Conservation (phyloP, 2,888 invertebrate species). For the Sceliomorpha sp. region DNA sequence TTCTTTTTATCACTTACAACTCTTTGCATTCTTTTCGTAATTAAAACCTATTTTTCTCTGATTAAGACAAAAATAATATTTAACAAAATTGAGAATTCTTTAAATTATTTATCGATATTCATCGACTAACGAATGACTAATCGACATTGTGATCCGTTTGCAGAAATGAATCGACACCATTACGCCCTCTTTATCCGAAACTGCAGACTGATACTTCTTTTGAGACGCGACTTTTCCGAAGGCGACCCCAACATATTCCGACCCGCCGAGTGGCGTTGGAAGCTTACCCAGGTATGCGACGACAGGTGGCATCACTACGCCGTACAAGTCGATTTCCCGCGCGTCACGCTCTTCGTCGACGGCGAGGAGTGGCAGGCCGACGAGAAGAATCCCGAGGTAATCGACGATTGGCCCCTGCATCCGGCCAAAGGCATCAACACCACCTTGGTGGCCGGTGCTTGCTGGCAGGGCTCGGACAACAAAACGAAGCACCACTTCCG, state of each 20-base stretch:
- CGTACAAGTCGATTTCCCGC: slow-evolving; percentile 94
- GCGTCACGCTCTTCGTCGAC: slow-evolving; percentile 93
- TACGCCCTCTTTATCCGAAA: slow-evolving; percentile 98
- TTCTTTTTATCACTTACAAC: no score
- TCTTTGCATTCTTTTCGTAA: no score
- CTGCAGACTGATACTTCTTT: slow-evolving; percentile 95
- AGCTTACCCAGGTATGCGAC: slow-evolving; percentile 96
- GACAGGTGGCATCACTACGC: slow-evolving; percentile 99
- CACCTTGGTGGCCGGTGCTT: slow-evolving; percentile 96
- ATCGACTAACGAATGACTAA: no score
- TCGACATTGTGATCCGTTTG: no score
- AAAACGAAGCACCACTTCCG: slow-evolving; percentile 94
- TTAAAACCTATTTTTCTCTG: no score
- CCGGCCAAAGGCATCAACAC: slow-evolving; percentile 97
- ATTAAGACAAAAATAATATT: no score
- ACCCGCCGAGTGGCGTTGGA: slow-evolving; percentile 99
- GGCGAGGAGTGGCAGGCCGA: slow-evolving; percentile 85
- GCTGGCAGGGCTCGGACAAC: slow-evolving; percentile 97
- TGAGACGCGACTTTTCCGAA: slow-evolving; percentile 94
- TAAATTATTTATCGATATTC: no score
- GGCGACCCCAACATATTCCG: slow-evolving; percentile 96
- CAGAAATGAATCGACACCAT: slow-evolving; percentile 99
- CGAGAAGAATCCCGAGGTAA: slow-evolving; percentile 95
- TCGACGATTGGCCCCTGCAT: slow-evolving; percentile 99
- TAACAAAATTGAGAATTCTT: no score